Percentiles rank a stretch among this genome's conserved stretches.
Conservation (phyloP, 2,113 vertebrate genomes). For the Paramormyrops kingsleyae region DNA sequence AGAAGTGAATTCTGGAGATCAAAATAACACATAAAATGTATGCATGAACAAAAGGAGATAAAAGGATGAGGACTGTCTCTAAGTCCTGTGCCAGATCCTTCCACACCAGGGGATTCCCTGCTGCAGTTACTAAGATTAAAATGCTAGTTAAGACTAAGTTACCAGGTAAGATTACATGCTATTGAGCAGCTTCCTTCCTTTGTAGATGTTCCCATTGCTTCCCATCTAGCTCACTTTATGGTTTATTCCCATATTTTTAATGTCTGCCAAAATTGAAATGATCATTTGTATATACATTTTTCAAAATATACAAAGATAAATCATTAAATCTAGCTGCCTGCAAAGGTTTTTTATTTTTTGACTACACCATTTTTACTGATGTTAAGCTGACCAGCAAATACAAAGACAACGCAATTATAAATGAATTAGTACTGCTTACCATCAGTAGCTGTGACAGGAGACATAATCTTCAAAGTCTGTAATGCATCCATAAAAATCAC, state of each 20-base stretch:
- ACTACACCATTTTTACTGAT: not conserved
- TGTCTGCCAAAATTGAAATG: not conserved
- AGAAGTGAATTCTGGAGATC: not conserved
- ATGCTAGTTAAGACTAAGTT: not conserved
- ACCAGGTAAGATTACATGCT: not conserved
- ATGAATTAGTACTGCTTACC: constrained; percentile 48
- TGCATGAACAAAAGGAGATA: not conserved
- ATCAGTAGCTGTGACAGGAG: constrained; percentile 49
- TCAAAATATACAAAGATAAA: not conserved
- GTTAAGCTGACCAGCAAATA: not conserved
- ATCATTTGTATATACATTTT: not conserved
- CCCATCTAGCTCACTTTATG: not conserved
- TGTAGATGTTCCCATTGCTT: not conserved
- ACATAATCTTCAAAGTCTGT: constrained; percentile 49
- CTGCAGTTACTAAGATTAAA: not conserved
- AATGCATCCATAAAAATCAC: constrained; percentile 58
- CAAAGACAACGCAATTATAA: not conserved
- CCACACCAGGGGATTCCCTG: not conserved
- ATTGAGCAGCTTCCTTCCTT: not conserved
- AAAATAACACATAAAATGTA: not conserved
- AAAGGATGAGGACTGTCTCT: not conserved
- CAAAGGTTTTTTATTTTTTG: not conserved
- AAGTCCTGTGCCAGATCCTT: not conserved
- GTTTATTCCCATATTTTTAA: not conserved
- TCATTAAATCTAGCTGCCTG: not conserved